Percentiles rank a stretch among this genome's conserved stretches.
Evolutionary conservation across 2,113 vertebrate species (phyloP).

Genomic region (Plectropomus leopardus): DNA sequence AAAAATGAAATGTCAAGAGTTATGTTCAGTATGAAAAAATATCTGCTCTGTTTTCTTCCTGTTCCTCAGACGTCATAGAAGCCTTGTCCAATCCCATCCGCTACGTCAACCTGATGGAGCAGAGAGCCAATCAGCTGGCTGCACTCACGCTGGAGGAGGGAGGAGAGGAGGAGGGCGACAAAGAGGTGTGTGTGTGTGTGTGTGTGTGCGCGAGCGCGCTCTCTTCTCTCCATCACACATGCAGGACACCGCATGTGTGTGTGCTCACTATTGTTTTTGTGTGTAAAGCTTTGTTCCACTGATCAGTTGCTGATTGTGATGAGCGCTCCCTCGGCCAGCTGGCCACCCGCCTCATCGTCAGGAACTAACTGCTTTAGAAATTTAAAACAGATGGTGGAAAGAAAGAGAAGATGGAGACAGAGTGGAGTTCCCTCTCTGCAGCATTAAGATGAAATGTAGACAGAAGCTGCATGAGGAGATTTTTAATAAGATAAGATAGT

Average conservation of each 20-base stretch:
- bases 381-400: neutral
- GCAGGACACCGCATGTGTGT: neutral
- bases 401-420: constrained; percentile 1
- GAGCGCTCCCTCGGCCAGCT: constrained; percentile 6
- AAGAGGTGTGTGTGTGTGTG: constrained; percentile 89
- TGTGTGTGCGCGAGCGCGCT: too few relatives aligned
- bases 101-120: constrained; percentile 97
- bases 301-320: neutral
- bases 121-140: constrained; percentile 95
- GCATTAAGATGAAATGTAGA: constrained; percentile 9
- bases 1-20: neutral
- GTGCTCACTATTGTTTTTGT: neutral
- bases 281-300: constrained; percentile 7
- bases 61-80: constrained; percentile 93
- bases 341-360: neutral
- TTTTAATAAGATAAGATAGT: too few relatives aligned
- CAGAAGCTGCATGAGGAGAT: neutral
- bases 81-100: constrained; percentile 98
- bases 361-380: constrained; percentile 14
- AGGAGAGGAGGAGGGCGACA: constrained; percentile 92
- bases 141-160: constrained; percentile 96
- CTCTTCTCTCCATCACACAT: neutral
- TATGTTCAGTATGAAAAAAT: neutral
- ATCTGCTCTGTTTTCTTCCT: constrained; percentile 33
- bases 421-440: neutral